phyloP scores from a whole-genome alignment of 2,113 vertebrate species.

The Seriola aureovittata region DNA sequence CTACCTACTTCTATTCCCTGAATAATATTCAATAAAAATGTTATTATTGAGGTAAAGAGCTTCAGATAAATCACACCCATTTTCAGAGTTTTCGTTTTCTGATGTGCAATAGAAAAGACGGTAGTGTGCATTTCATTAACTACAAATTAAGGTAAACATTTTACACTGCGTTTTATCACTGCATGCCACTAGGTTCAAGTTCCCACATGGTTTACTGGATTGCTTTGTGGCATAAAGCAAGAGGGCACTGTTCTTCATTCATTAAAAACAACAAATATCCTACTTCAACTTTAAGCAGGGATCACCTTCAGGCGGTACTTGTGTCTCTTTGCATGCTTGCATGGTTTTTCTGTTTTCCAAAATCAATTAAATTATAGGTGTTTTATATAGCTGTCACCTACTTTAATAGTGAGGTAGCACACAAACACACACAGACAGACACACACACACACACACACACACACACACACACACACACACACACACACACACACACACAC shows the following conservation, averaged over 20 bases:
- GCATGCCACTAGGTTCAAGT: neutral
- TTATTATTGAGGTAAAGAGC: neutral
- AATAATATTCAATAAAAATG: neutral
- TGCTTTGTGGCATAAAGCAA: neutral
- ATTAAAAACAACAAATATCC: neutral
- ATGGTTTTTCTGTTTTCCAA: slow-evolving; percentile 26
- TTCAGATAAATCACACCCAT: neutral
- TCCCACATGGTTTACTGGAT: neutral
- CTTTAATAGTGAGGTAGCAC: slow-evolving; percentile 85
- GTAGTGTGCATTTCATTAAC: neutral
- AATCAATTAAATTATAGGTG: slow-evolving; percentile 79
- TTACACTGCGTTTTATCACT: neutral
- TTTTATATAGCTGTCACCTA: slow-evolving; percentile 87
- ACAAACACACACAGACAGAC: slow-evolving; percentile 13
- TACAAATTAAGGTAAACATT: neutral
- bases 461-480: neutral
- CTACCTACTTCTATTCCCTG: neutral
- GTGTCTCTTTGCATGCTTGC: neutral
- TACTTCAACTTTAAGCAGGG: neutral
- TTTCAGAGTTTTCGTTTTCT: neutral
- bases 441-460: slow-evolving; percentile 1
- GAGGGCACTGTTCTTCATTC: neutral
- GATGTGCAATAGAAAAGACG: neutral
- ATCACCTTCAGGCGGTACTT: neutral
- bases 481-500: slow-evolving; percentile 13